Evolutionary conservation across 2,113 vertebrate genomes (phyloP).

Genomic region (Onychorhynchus coronatus): DNA sequence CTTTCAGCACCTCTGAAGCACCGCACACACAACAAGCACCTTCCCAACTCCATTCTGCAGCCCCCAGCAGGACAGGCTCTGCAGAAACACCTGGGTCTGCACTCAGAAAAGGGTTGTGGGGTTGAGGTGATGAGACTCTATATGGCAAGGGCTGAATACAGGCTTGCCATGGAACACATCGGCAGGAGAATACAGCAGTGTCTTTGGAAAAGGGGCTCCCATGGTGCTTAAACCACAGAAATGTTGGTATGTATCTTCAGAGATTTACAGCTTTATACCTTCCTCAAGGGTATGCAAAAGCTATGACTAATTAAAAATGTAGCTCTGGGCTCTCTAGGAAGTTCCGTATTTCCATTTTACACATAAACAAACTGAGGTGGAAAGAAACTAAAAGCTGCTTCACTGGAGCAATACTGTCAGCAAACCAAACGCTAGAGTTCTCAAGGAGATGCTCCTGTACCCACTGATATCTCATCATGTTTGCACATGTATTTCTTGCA

Average conservation of each 20-base stretch:
- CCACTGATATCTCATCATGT: not conserved
- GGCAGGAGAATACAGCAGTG: not conserved
- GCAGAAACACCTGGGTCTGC: not conserved
- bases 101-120: not conserved
- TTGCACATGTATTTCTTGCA: not conserved
- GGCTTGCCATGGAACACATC: not conserved
- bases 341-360: not conserved
- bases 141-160: not conserved
- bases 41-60: not conserved
- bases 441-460: not conserved
- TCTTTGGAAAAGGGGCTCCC: not conserved
- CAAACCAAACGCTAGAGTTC: not conserved
- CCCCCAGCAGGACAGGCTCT: not conserved
- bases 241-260: not conserved
- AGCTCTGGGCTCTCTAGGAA: not conserved
- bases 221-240: not conserved
- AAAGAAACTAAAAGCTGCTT: not conserved
- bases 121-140: not conserved
- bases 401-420: not conserved
- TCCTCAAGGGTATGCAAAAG: not conserved
- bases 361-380: not conserved
- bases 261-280: not conserved
- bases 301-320: not conserved
- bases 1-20: not conserved
- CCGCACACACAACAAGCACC: fast-evolving